phyloP scores from a whole-genome alignment of 2,797 vertebrate genomes.

The Pogonophryne albipinna region DNA sequence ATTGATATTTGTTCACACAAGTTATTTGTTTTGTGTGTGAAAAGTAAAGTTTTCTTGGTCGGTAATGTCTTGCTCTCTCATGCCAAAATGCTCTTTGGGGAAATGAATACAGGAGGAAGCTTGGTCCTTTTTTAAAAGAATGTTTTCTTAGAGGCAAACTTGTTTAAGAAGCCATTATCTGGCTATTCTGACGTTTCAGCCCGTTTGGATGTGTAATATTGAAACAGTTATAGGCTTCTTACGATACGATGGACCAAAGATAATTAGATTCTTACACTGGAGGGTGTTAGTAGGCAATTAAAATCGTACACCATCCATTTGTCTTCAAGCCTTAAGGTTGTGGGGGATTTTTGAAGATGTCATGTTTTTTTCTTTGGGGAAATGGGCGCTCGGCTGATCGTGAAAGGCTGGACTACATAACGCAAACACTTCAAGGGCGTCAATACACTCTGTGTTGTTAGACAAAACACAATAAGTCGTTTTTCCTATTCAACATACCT shows the following conservation, averaged over 20 bases:
- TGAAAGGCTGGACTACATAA: conserved; percentile 59
- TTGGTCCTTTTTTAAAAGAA: conserved; percentile 71
- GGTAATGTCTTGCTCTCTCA: conserved; percentile 69
- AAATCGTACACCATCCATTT: conserved; percentile 86
- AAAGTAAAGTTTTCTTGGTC: conserved; percentile 68
- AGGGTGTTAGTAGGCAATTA: conserved; percentile 87
- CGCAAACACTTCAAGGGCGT: conserved; percentile 68
- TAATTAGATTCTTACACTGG: conserved; percentile 88
- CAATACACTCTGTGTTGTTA: conserved; percentile 62
- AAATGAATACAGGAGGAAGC: conserved; percentile 82
- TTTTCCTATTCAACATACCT: conserved; percentile 69
- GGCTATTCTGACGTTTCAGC: conserved; percentile 85
- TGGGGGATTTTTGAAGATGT: conserved; percentile 78
- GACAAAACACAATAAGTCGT: conserved; percentile 67
- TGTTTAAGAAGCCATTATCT: conserved; percentile 87
- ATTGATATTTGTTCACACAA: conserved; percentile 50
- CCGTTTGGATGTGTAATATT: conserved; percentile 85
- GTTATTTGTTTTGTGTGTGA: conserved; percentile 44
- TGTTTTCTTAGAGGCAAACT: conserved; percentile 82
- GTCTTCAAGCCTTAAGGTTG: conserved; percentile 85
- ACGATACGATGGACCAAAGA: conserved; percentile 87
- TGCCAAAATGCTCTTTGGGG: conserved; percentile 75
- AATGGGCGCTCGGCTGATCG: conserved; percentile 64
- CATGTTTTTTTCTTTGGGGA: conserved; percentile 78
- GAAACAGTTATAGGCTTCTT: conserved; percentile 87